phyloP scores from a whole-genome alignment of 2,888 invertebrate genomes.

The Drosophila parthenogenetica region DNA sequence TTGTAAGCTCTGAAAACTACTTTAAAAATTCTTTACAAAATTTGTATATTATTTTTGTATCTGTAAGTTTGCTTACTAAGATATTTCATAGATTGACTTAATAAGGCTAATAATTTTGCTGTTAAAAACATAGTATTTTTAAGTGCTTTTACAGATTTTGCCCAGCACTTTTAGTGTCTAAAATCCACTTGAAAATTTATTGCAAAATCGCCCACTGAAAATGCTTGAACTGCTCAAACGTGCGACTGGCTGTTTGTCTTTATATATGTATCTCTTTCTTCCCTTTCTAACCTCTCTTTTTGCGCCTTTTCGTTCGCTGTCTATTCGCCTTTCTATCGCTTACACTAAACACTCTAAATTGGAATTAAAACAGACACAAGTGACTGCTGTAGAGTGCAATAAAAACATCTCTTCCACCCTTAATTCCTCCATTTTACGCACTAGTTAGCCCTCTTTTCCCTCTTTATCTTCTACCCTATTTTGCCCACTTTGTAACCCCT shows the following conservation, averaged over 20 bases:
- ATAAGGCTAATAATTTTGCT: background rate
- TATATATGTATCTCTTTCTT: background rate
- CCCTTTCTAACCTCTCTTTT: background rate
- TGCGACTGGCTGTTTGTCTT: slow-evolving; percentile 13
- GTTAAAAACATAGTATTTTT: background rate
- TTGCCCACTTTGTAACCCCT: background rate
- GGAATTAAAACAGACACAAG: slow-evolving; percentile 56
- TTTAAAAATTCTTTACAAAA: background rate
- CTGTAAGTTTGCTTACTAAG: too few species aligned
- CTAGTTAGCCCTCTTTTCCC: background rate
- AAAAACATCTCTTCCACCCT: slow-evolving; percentile 10
- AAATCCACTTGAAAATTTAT: slow-evolving; percentile 43
- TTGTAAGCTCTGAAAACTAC: background rate
- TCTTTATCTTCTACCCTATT: background rate
- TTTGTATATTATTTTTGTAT: too few species aligned
- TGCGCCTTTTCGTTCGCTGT: too few species aligned
- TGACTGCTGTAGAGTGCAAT: slow-evolving; percentile 32
- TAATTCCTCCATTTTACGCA: background rate
- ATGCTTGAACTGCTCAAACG: slow-evolving; percentile 17
- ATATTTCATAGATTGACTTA: background rate
- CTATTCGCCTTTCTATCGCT: background rate
- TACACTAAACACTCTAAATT: slow-evolving; percentile 54
- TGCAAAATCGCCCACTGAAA: slow-evolving; percentile 39
- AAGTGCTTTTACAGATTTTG: slow-evolving; percentile 29
- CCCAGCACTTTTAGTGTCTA: slow-evolving; percentile 21